Evolutionary conservation across 2,888 invertebrate genomes (phyloP), one percentile per base, ranked within the genome.

Genomic region (Synanthedon tipuliformis): DNA sequence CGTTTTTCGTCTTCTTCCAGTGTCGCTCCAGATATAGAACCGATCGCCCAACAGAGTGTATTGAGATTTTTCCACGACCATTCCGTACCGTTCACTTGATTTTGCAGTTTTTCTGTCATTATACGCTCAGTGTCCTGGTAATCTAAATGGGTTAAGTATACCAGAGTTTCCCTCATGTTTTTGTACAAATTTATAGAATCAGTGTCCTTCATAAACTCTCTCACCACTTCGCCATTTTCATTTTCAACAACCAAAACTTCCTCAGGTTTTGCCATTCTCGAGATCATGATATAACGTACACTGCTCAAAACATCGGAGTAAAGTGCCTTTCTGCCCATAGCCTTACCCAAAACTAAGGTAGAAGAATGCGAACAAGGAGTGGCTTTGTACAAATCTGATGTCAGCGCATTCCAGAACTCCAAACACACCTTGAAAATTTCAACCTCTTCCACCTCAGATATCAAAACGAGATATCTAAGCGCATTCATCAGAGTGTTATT

Each of bases 1-100:
- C 99, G 90, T 77, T 99, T 99, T 75, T 99, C 99, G 84, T 99
- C 99, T 81, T 99, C 99, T 81, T 99, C 99, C 77, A 96, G 94
- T 95, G 99, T 97, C 53, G 99, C 98, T 69, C 99, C 99, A 64
- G 97, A 97, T 75, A 99, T 99, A 55, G 98, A 98, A 51, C 99
- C 99, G 70, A 99, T 99, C 8, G 99, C 99, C 99, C 99, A 99
- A 76, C 99, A 99, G 41, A 99, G 90, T 51, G 99, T 99, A 75
- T 99, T 99, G 54, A 99, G 89, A 84, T 99, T 99, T 83, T 99
- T 99, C 99, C 99, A 99, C 8, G 99, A 99, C 96, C 99, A 99
- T 80, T 99, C 99, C 40, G 92, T 91, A 5, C 99, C 99, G 85
- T 98, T 98, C 3, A 99, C 98, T 89, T 99, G 99, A 78, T 98